phyloP scores from a whole-genome alignment of 1,140 invertebrate genomes.

The Lycorma delicatula region DNA sequence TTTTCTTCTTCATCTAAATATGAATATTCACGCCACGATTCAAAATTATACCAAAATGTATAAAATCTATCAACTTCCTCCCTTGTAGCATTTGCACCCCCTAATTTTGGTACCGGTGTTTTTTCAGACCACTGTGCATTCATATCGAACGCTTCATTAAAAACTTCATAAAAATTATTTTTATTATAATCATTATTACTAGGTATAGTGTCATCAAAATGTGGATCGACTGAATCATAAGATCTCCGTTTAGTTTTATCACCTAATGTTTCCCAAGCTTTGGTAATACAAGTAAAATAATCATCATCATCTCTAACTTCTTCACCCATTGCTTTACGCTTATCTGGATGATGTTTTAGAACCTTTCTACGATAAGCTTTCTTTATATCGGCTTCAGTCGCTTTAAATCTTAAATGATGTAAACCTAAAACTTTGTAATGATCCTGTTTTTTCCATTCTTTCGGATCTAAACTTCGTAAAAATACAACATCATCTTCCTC shows the following conservation, averaged over 20 bases:
- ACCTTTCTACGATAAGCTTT: slow-evolving; percentile 79
- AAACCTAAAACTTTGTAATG: slow-evolving; percentile 92
- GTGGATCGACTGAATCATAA: slow-evolving; percentile 93
- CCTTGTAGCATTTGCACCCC: slow-evolving; percentile 57
- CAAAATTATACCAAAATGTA: slow-evolving; percentile 93
- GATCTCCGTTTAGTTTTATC: slow-evolving; percentile 71
- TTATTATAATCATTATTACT: slow-evolving; percentile 58
- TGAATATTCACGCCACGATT: slow-evolving; percentile 99
- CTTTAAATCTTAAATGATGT: slow-evolving; percentile 64
- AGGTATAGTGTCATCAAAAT: slow-evolving; percentile 86
- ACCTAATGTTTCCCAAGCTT: slow-evolving; percentile 87
- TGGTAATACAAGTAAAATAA: slow-evolving; percentile 99
- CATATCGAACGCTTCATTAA: slow-evolving; percentile 71
- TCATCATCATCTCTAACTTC: slow-evolving; percentile 79
- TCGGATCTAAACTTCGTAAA: slow-evolving; percentile 84
- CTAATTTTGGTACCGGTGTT: slow-evolving; percentile 75
- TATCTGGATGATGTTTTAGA: slow-evolving; percentile 95
- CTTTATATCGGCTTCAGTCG: slow-evolving; percentile 87
- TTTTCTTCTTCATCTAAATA: slow-evolving; percentile 99
- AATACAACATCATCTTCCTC: slow-evolving; percentile 74
- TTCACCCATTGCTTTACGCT: slow-evolving; percentile 80
- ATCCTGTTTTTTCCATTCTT: slow-evolving; percentile 93
- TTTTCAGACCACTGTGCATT: slow-evolving; percentile 91
- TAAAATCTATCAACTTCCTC: slow-evolving; percentile 79
- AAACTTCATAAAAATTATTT: slow-evolving; percentile 52